These are phyloP conservation scores for Anhinga rufa DNA, from an alignment of 2,113 vertebrate species.

Conservation along the genomic window DNA sequence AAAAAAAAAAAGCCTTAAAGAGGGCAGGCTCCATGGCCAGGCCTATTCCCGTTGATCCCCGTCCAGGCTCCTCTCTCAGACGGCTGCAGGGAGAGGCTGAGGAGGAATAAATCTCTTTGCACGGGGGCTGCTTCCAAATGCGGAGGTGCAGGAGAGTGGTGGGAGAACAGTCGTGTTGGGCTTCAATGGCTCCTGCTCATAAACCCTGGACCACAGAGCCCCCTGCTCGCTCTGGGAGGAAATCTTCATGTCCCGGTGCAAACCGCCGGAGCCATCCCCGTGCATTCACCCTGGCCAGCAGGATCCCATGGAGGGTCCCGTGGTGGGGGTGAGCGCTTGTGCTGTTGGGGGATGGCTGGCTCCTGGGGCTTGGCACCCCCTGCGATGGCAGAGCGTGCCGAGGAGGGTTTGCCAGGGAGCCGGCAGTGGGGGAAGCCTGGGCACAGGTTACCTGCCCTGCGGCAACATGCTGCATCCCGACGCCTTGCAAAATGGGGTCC, in stretches of 20 bases:
- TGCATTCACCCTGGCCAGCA: rapidly evolving
- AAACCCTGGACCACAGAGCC: not conserved
- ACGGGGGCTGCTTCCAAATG: not conserved
- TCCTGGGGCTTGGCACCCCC: not conserved
- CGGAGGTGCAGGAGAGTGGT: not conserved
- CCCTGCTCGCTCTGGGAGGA: rapidly evolving
- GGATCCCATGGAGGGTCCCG: rapidly evolving
- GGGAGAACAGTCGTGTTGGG: rapidly evolving
- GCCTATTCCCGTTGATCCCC: not conserved
- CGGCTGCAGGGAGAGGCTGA: not conserved
- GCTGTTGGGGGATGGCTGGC: not conserved
- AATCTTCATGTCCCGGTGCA: not conserved
- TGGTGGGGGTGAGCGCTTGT: not conserved
- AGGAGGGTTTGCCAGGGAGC: not conserved
- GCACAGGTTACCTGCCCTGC: not conserved
- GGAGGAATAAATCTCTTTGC: not conserved
- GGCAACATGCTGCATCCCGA: not conserved
- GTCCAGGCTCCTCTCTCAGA: not conserved
- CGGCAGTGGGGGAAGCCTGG: not conserved
- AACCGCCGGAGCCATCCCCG: rapidly evolving
- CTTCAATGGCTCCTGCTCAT: not conserved
- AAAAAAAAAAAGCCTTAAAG: not conserved
- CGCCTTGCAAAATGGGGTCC: not conserved
- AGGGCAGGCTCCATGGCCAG: not conserved
- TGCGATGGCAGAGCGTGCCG: rapidly evolving